Evolutionary conservation across 1,140 invertebrate species (phyloP).

Genomic region (Adoxophyes honmai): DNA sequence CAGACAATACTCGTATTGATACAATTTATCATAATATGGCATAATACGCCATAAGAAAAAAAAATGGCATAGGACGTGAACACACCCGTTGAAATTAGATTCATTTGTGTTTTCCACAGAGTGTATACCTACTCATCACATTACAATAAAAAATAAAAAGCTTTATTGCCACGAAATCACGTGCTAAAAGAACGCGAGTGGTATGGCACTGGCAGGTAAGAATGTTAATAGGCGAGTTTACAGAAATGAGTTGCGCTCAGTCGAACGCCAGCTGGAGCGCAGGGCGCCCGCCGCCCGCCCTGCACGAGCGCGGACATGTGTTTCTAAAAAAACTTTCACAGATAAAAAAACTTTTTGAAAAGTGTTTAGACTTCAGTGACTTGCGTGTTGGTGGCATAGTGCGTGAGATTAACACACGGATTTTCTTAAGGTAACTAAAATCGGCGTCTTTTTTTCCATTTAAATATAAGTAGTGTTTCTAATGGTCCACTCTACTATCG

Average conservation of each 20-base stretch:
- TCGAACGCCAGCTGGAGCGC: constrained; percentile 14
- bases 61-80: no score
- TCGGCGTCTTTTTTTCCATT: no score
- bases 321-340: constrained; percentile 4
- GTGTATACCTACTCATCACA: no score
- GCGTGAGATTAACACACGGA: constrained; percentile 12
- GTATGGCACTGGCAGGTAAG: background rate
- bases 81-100: no score
- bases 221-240: constrained; percentile 7
- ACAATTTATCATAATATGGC: no score
- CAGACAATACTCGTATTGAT: no score
- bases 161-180: background rate
- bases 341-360: background rate
- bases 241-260: constrained; percentile 20
- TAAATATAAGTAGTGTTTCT: no score
- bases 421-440: constrained; percentile 28
- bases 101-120: no score
- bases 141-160: no score
- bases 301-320: constrained; percentile 12
- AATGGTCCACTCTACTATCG: background rate
- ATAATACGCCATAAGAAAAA: no score
- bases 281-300: constrained; percentile 31
- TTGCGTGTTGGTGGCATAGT: background rate
- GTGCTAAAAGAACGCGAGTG: constrained; percentile 5
- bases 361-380: background rate